Evolutionary conservation across 2,797 vertebrate genomes (phyloP).

Genomic region (Octomys mimax): DNA sequence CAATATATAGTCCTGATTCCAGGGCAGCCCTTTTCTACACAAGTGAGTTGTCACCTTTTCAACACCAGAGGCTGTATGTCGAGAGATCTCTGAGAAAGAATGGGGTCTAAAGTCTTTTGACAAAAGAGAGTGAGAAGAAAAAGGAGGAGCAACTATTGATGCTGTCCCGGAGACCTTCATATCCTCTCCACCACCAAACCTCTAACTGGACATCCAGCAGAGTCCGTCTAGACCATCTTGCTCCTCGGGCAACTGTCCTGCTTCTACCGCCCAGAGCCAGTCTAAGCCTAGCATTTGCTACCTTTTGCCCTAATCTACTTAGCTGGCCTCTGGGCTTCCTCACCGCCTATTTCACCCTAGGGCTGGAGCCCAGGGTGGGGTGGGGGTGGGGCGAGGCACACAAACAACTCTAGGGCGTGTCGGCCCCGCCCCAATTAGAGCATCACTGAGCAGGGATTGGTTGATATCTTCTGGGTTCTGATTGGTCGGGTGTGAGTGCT

Average conservation of each 20-base stretch:
- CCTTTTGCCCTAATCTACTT: neutral
- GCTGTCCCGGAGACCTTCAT: neutral
- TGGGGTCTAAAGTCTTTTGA: neutral
- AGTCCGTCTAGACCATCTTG: neutral
- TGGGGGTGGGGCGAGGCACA: neutral
- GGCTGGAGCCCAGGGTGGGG: neutral
- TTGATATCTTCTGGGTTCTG: slow-evolving; percentile 10
- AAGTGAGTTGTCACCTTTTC: neutral
- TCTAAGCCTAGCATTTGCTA: neutral
- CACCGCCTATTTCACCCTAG: neutral
- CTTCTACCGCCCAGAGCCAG: neutral
- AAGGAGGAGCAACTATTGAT: neutral
- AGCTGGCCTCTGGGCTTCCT: neutral
- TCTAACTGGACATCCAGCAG: neutral
- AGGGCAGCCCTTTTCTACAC: neutral
- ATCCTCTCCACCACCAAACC: neutral
- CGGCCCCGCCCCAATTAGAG: neutral
- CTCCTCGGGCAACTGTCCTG: neutral
- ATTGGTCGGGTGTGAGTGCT: slow-evolving; percentile 51
- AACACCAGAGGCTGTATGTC: neutral
- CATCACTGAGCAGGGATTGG: slow-evolving; percentile 66
- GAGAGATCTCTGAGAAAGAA: neutral
- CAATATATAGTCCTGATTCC: neutral
- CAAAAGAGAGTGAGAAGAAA: neutral
- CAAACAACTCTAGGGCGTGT: neutral